A percentile compares a stretch with the other conserved stretches of the same genome.
Conservation (phyloP, 2,888 invertebrate genomes). For the Therioaphis trifolii region DNA sequence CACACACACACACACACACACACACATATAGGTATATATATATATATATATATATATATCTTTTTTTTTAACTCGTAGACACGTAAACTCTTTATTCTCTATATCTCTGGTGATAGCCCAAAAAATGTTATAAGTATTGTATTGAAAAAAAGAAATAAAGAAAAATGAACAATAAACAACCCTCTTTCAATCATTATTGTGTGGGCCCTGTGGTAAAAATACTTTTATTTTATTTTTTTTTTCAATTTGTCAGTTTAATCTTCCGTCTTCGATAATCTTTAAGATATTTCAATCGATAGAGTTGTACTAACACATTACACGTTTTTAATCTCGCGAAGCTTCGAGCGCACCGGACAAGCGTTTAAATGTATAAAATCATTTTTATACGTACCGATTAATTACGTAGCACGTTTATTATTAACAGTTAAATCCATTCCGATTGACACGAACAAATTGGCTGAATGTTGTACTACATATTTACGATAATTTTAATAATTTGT, state of each 20-base stretch:
- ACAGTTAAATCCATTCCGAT: neutral
- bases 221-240: conserved; percentile 21
- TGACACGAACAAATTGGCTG: conserved; percentile 4
- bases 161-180: conserved; percentile 42
- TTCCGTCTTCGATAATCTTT: neutral
- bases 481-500: neutral
- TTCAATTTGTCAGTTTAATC: neutral
- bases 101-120: conserved; percentile 3
- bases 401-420: neutral
- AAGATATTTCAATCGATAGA: conserved; percentile 5
- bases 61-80: neutral
- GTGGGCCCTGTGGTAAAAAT: neutral
- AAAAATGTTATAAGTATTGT: conserved; percentile 21
- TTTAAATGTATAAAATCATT: neutral
- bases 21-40: too few species aligned
- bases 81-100: neutral
- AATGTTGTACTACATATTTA: neutral
- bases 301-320: neutral
- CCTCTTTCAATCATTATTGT: conserved; percentile 25
- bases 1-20: too few species aligned
- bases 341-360: neutral
- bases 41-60: neutral
- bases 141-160: neutral
- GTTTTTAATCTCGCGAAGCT: neutral
- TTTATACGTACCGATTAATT: neutral